Evolutionary conservation across 2,797 vertebrate genomes (phyloP).

Genomic region (Distichodus sexfasciatus): DNA sequence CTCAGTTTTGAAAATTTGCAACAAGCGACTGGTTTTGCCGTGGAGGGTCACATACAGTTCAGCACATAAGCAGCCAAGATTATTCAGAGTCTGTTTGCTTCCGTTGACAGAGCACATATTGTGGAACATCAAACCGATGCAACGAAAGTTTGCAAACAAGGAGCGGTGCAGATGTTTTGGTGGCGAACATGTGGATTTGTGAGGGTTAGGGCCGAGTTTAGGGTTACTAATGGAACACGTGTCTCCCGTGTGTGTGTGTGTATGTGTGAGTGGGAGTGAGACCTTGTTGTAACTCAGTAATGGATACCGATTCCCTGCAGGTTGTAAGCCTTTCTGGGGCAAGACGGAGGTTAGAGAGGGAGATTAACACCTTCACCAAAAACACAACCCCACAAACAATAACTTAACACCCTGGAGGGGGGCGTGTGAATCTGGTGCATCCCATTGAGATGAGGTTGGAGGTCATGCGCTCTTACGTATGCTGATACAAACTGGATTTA

Average conservation of each 20-base stretch:
- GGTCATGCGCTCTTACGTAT: not conserved
- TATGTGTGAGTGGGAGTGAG: not conserved
- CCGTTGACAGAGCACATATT: not conserved
- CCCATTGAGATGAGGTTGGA: not conserved
- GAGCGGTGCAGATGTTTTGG: not conserved
- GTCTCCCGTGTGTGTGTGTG: not conserved
- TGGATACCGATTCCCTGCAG: conserved; percentile 28
- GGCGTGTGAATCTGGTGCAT: not conserved
- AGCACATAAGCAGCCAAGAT: not conserved
- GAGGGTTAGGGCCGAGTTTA: not conserved
- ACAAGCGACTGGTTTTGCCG: no score
- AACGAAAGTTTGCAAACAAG: not conserved
- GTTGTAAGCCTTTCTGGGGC: conserved; percentile 8
- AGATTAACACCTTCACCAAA: not conserved
- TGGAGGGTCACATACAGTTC: not conserved
- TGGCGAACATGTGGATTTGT: not conserved
- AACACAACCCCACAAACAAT: conserved; percentile 5
- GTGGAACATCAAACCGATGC: not conserved
- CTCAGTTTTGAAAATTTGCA: no score
- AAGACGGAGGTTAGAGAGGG: conserved; percentile 6
- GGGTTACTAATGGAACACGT: conserved; percentile 19
- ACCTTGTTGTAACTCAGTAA: conserved; percentile 18
- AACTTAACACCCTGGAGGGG: conserved; percentile 12
- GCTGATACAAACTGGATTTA: not conserved
- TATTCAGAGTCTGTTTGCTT: not conserved